Base-by-base conservation (phyloP, 2,888 invertebrate genomes). In the Spilarctia lutea region DNA sequence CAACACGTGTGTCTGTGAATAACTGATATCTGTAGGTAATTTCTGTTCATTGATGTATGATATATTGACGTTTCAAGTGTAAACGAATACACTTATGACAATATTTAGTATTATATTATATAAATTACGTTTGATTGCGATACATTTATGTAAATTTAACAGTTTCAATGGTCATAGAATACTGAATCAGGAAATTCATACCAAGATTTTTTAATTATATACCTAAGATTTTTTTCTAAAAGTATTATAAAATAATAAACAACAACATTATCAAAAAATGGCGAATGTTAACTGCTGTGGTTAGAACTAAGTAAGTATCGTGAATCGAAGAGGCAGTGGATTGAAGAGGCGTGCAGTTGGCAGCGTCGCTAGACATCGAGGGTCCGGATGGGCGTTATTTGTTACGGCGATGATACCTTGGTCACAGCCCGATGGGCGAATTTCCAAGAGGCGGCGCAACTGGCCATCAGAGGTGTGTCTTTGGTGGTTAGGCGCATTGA, bases 1-100 rank as follows among this genome's bases (percentile, higher is more conserved):
- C 24, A 39, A 16, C 48, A 27, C 65, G 68, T 39, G 69, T 33
- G 27, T 67, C 35, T 65, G 65, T 67, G 66, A 39, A 56, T 42
- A 8, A 20, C 18, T 39, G 45, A 18, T 48, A 30, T 63, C 63
- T 63, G 63, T 63, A 30, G 30, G 27, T 63, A 18, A 30, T 63
- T 63, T 18, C 30, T 63, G 30, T 63, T 63, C 30, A 6, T 63
- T 18, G 16, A 30, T 56, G 18, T 63, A 30, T 30, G 30, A 63
- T 30, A 63, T 30, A 63, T 63, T 18, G 30, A 63, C 60, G 27
- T 60, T 60, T 60, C 27, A 60, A 60, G 60, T 60, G 60, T 27
- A 60, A 60, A 60, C 27, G 27, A 27, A 27, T 60, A 6, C 27
- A 16, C 3, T 6, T 56, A n/a, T 56, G 56, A n/a, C 56, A 56